phyloP scores from a whole-genome alignment of 1,140 invertebrate species.

The Lutraria rhynchaena region DNA sequence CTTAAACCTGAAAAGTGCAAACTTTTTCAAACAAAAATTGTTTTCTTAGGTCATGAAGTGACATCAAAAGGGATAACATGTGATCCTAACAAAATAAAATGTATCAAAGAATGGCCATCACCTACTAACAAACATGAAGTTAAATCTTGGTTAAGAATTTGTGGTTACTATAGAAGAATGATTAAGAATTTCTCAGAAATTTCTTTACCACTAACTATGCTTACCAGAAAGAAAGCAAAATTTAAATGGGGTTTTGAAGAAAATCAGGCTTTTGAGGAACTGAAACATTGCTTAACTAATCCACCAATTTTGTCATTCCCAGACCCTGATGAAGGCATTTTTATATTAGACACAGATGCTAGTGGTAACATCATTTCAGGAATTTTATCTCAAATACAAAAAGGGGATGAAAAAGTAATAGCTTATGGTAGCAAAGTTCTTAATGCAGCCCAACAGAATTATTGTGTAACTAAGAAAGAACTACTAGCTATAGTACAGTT shows the following conservation, averaged over 20 bases:
- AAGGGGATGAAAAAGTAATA: slow-evolving; percentile 31
- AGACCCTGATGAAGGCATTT: neutral
- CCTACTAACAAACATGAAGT: slow-evolving; percentile 78
- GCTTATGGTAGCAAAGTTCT: slow-evolving; percentile 30
- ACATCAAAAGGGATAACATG: slow-evolving; percentile 53
- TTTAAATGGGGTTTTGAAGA: slow-evolving; percentile 31
- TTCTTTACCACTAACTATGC: neutral
- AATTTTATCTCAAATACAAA: slow-evolving; percentile 42
- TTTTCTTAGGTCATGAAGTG: slow-evolving; percentile 11
- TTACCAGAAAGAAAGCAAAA: slow-evolving; percentile 37
- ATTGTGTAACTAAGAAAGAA: slow-evolving; percentile 21
- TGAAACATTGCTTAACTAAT: slow-evolving; percentile 2
- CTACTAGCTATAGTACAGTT: slow-evolving; percentile 23
- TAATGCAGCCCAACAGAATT: slow-evolving; percentile 24
- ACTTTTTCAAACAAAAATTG: slow-evolving; percentile 20
- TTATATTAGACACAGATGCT: slow-evolving; percentile 37
- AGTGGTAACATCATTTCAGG: slow-evolving; percentile 21
- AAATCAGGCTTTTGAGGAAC: slow-evolving; percentile 3
- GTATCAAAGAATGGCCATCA: slow-evolving; percentile 72
- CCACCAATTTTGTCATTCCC: slow-evolving; percentile 6
- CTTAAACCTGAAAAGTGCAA: slow-evolving; percentile 19
- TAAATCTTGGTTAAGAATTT: slow-evolving; percentile 53
- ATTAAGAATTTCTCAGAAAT: slow-evolving; percentile 37
- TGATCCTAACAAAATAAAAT: slow-evolving; percentile 75
- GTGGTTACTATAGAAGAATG: slow-evolving; percentile 56